These are phyloP conservation scores for Lordiphosa andalusiaca DNA, from an alignment of 2,888 invertebrate species.

Conservation along the genomic window DNA sequence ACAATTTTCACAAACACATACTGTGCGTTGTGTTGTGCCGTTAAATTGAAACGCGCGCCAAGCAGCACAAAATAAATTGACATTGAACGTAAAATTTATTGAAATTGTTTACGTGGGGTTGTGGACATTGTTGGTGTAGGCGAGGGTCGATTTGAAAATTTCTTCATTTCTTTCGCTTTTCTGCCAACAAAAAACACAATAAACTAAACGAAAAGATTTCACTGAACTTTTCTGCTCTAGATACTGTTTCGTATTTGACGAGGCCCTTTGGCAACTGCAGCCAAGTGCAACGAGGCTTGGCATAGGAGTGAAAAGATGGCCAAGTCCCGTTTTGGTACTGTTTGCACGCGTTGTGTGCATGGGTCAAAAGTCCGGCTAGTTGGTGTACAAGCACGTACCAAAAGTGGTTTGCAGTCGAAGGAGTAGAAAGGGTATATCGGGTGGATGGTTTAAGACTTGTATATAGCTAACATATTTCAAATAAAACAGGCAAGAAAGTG, in stretches of 20 bases:
- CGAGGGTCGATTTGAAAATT: conserved; percentile 34
- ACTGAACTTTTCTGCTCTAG: conserved; percentile 63
- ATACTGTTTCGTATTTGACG: conserved; percentile 39
- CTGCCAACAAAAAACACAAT: not conserved
- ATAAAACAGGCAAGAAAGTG: no score
- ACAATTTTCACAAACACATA: conserved; percentile 22
- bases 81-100: conserved; percentile 68
- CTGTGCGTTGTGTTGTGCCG: conserved; percentile 39
- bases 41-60: conserved; percentile 65
- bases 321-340: conserved; percentile 26
- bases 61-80: conserved; percentile 64
- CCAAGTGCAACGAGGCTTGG: conserved; percentile 67
- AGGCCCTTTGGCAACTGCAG: conserved; percentile 63
- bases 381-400: conserved; percentile 52
- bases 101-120: conserved; percentile 64
- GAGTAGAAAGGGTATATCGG: conserved; percentile 5
- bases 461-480: no score
- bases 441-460: not conserved
- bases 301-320: conserved; percentile 24
- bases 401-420: conserved; percentile 29
- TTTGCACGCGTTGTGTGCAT: conserved; percentile 12
- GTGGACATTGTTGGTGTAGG: conserved; percentile 43
- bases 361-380: conserved; percentile 33
- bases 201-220: conserved; percentile 13
- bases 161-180: conserved; percentile 6